Percentiles rank a stretch among this genome's conserved stretches.
These are phyloP conservation scores for Pardalotus punctatus DNA, from an alignment of 2,113 vertebrate genomes.

Conservation along the genomic window DNA sequence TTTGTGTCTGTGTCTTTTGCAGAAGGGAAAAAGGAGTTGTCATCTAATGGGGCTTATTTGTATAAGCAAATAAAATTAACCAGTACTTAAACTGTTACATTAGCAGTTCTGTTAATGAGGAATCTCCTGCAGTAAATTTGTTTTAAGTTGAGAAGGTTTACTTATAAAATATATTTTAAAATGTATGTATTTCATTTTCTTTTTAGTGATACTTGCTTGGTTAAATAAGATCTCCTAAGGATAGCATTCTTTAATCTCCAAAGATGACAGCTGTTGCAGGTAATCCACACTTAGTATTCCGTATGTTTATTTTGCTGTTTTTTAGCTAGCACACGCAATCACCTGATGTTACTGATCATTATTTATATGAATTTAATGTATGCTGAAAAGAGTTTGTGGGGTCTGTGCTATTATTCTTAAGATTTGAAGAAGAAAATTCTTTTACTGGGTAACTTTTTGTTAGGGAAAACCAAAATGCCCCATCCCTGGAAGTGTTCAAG, in stretches of 20 bases:
- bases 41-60: neutral
- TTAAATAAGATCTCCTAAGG: neutral
- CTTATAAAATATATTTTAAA: neutral
- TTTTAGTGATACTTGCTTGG: neutral
- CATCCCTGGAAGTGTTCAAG: neutral
- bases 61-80: neutral
- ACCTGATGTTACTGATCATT: neutral
- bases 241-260: neutral
- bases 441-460: neutral
- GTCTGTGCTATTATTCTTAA: neutral
- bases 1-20: neutral
- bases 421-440: neutral
- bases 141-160: neutral
- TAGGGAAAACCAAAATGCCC: neutral
- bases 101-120: neutral
- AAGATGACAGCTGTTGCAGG: constrained; percentile 58
- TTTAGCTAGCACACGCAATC: neutral
- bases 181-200: neutral
- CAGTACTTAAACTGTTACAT: neutral
- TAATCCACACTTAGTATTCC: neutral
- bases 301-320: neutral
- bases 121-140: neutral
- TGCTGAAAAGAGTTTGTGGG: neutral
- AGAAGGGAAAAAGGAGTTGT: neutral
- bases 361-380: neutral